Conservation (phyloP, 2,113 vertebrate species). For the Dicerorhinus sumatrensis region DNA sequence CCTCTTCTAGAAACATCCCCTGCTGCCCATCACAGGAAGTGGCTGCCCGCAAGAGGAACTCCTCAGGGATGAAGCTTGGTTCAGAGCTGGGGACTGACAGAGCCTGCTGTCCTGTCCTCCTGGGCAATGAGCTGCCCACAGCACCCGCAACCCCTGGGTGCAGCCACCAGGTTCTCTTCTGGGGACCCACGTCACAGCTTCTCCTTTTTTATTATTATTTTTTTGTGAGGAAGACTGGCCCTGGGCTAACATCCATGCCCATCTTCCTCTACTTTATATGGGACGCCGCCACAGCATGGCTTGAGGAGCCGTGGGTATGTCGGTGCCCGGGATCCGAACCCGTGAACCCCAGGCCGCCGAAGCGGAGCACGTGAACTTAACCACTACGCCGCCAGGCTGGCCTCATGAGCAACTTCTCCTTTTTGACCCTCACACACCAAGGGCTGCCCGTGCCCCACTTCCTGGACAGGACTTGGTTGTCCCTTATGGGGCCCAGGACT, state of each 20-base stretch:
- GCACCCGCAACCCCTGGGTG: rapidly evolving
- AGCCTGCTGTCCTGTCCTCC: neutral
- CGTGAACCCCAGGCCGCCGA: too few species aligned
- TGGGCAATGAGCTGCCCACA: neutral
- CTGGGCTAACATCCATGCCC: too few species aligned
- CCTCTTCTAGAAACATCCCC: neutral
- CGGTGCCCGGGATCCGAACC: too few species aligned
- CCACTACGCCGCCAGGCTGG: too few species aligned
- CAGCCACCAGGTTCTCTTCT: neutral
- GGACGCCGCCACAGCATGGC: too few species aligned
- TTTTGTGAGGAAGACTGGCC: too few species aligned
- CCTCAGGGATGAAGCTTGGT: neutral
- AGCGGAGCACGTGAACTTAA: too few species aligned
- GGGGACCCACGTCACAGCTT: rapidly evolving
- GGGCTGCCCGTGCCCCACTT: neutral
- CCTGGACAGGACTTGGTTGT: neutral
- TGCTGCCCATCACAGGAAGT: neutral
- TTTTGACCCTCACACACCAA: neutral
- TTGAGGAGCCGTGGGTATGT: too few species aligned
- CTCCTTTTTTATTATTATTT: neutral
- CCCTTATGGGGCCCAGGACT: neutral
- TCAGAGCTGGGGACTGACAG: neutral
- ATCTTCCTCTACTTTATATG: too few species aligned
- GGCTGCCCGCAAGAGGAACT: neutral
- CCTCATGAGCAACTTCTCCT: neutral